Evolutionary conservation across 1,140 invertebrate genomes (phyloP).

Genomic region (Whitmania pigra): DNA sequence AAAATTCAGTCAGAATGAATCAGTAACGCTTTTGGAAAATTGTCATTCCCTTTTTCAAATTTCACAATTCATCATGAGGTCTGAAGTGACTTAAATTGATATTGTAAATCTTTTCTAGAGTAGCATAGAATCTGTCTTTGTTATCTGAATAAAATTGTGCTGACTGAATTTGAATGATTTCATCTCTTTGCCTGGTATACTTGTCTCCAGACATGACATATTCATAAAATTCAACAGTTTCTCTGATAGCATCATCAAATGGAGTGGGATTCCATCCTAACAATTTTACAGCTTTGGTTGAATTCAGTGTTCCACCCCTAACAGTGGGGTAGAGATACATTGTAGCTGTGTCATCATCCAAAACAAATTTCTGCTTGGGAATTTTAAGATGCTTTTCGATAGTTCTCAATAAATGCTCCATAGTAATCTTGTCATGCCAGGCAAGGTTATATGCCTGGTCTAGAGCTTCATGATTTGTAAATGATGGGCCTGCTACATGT

Average conservation of each 20-base stretch:
- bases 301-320: constrained; percentile 39
- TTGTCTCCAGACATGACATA: constrained; percentile 27
- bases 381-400: constrained; percentile 32
- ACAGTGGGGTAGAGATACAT: constrained; percentile 44
- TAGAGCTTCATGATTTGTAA: constrained; percentile 26
- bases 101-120: constrained; percentile 22
- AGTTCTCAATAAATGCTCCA: constrained; percentile 33
- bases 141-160: constrained; percentile 17
- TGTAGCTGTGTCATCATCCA: constrained; percentile 27
- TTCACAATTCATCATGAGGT: constrained; percentile 24
- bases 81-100: constrained; percentile 23
- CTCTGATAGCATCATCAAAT: constrained; percentile 33
- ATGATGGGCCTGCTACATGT: constrained; percentile 24
- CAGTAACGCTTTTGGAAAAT: too few species aligned
- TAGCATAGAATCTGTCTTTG: constrained; percentile 17
- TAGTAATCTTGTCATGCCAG: constrained; percentile 33
- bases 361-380: constrained; percentile 29
- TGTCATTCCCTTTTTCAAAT: too few species aligned
- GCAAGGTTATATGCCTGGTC: constrained; percentile 44
- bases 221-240: constrained; percentile 43
- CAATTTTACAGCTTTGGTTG: constrained; percentile 35
- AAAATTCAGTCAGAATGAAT: too few species aligned
- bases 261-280: constrained; percentile 40
- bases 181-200: constrained; percentile 22
- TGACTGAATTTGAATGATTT: constrained; percentile 22